phyloP scores from a whole-genome alignment of 2,888 invertebrate species.

The Nomada lathburiana region DNA sequence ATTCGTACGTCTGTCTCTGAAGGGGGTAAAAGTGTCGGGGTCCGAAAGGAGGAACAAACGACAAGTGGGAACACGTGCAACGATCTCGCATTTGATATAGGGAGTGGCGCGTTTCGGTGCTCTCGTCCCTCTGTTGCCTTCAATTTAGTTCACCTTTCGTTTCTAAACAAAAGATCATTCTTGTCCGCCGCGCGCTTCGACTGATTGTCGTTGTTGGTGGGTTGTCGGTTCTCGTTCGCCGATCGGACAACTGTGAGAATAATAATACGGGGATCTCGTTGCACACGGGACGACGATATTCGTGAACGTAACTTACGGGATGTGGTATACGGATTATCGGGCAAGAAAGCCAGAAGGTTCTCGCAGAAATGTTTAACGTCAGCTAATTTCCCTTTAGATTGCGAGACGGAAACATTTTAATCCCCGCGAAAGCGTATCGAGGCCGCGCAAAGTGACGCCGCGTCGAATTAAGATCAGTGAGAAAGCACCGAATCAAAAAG shows the following conservation, averaged over 20 bases:
- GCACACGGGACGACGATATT: too few species aligned
- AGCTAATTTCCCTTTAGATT: neutral
- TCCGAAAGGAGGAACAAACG: conserved; percentile 60
- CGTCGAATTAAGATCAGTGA: too few species aligned
- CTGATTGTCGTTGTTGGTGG: neutral
- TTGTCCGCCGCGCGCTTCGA: neutral
- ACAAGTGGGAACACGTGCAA: conserved; percentile 65
- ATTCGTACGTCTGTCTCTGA: conserved; percentile 64
- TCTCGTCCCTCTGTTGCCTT: conserved; percentile 37
- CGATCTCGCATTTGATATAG: conserved; percentile 64
- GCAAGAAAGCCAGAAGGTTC: too few species aligned
- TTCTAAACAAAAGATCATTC: conserved; percentile 56
- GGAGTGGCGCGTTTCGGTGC: conserved; percentile 31
- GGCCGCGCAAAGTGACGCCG: too few species aligned
- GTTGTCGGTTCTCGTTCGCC: neutral
- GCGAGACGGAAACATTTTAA: too few species aligned
- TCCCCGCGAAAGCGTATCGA: too few species aligned
- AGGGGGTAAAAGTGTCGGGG: conserved; percentile 60
- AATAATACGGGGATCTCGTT: neutral
- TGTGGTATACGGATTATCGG: too few species aligned
- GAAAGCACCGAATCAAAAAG: neutral
- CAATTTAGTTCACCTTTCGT: conserved; percentile 52
- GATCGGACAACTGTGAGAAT: neutral
- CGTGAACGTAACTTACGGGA: too few species aligned
- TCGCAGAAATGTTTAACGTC: too few species aligned